These are phyloP conservation scores for Catocala fraxini DNA, from an alignment of 2,888 invertebrate species.

Conservation along the genomic window DNA sequence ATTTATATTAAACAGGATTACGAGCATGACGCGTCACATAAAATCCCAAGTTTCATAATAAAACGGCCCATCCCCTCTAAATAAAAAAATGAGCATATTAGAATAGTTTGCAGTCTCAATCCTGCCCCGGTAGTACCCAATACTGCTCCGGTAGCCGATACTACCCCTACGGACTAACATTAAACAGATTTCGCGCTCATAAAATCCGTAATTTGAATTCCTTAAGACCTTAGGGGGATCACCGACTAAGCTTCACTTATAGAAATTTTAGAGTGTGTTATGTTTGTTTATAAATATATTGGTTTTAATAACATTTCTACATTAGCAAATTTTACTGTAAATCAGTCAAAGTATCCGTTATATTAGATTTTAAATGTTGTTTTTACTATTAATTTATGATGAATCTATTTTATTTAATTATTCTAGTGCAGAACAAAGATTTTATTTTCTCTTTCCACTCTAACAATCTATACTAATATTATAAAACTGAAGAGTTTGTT, in stretches of 20 bases:
- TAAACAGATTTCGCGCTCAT: constrained; percentile 83
- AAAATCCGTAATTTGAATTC: constrained; percentile 86
- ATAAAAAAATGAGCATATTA: constrained; percentile 39
- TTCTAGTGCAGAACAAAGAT: no score
- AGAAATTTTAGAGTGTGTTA: constrained; percentile 14
- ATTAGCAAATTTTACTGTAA: no score
- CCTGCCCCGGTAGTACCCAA: constrained; percentile 27
- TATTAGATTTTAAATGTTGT: no score
- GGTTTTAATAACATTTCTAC: no score
- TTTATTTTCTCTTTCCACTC: no score
- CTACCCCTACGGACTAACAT: constrained; percentile 63
- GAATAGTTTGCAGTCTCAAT: constrained; percentile 47
- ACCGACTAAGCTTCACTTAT: constrained; percentile 21
- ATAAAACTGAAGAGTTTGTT: no score
- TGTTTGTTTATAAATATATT: constrained; percentile 1
- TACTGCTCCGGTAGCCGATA: constrained; percentile 23
- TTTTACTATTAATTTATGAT: no score
- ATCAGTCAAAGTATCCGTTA: no score
- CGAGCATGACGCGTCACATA: constrained; percentile 9
- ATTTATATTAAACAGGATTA: not conserved
- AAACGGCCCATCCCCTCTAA: constrained; percentile 18
- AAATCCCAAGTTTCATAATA: constrained; percentile 11
- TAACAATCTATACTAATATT: no score
- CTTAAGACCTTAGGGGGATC: constrained; percentile 67
- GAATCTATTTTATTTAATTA: no score